These are phyloP conservation scores for Sardinella longiceps DNA, from an alignment of 2,797 vertebrate genomes.

Conservation along the genomic window DNA sequence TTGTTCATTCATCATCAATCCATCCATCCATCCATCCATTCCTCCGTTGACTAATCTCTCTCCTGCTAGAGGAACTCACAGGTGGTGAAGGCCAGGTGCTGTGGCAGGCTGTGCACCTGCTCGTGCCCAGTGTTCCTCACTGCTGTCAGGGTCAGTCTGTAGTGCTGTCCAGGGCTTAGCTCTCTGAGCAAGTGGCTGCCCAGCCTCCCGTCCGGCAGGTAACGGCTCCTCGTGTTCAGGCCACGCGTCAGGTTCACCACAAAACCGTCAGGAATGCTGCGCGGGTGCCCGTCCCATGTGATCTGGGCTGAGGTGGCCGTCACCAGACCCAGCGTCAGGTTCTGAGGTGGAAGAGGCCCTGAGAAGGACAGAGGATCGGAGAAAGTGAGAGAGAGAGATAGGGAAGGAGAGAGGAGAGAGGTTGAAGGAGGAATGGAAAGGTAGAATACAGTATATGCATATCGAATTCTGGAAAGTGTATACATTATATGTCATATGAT, in stretches of 20 bases:
- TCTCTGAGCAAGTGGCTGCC: slow-evolving; percentile 84
- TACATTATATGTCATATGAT: too few species aligned
- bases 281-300: slow-evolving; percentile 79
- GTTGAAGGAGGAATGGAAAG: background rate
- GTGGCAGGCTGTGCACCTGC: slow-evolving; percentile 86
- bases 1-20: too few species aligned
- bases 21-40: too few species aligned
- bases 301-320: slow-evolving; percentile 83
- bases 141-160: slow-evolving; percentile 83
- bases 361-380: slow-evolving; percentile 29
- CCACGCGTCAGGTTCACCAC: slow-evolving; percentile 91
- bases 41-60: too few species aligned
- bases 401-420: background rate
- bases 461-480: too few species aligned
- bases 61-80: slow-evolving; percentile 72
- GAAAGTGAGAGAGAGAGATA: slow-evolving; percentile 1
- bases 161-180: slow-evolving; percentile 83
- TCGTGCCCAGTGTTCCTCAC: slow-evolving; percentile 81
- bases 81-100: slow-evolving; percentile 84
- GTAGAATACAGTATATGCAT: too few species aligned
- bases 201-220: slow-evolving; percentile 84
- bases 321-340: slow-evolving; percentile 86
- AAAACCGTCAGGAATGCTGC: slow-evolving; percentile 82
- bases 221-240: slow-evolving; percentile 90
- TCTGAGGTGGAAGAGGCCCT: slow-evolving; percentile 91